phyloP scores from a whole-genome alignment of 2,797 vertebrate species.

The Hippocampus kuda region DNA sequence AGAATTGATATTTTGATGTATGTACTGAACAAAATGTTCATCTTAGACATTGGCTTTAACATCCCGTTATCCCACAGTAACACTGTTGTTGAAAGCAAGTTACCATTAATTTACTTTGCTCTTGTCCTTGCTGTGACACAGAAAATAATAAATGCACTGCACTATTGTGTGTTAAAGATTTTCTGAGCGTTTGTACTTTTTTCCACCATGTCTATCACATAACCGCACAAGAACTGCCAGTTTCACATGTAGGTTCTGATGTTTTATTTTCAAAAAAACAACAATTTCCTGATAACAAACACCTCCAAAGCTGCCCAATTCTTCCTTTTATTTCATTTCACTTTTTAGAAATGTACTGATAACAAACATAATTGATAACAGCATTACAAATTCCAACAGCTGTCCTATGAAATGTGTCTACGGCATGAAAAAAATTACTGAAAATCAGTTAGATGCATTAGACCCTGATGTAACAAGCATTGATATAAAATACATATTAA shows the following conservation, averaged over 20 bases:
- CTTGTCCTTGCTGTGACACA: constrained; percentile 44
- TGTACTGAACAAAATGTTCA: constrained; percentile 32
- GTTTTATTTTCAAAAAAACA: neutral
- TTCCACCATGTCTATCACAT: neutral
- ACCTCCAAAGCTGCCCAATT: neutral
- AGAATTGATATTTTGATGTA: neutral
- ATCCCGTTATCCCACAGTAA: constrained; percentile 8
- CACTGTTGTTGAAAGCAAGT: constrained; percentile 28
- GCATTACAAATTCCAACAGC: too few species aligned
- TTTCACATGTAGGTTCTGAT: neutral
- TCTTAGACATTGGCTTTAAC: constrained; percentile 30
- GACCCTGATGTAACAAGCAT: too few species aligned
- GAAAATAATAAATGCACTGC: constrained; percentile 47
- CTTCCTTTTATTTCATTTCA: neutral
- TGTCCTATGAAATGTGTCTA: too few species aligned
- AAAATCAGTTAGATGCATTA: too few species aligned
- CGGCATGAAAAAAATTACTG: too few species aligned
- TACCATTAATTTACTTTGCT: constrained; percentile 23
- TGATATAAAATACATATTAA: too few species aligned
- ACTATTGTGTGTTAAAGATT: constrained; percentile 15
- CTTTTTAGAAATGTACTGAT: neutral
- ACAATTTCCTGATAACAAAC: neutral
- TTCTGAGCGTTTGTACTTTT: neutral
- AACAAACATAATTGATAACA: neutral
- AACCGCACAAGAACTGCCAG: neutral